These are phyloP conservation scores for Drosophila insularis DNA, from an alignment of 1,140 invertebrate species.

Conservation along the genomic window DNA sequence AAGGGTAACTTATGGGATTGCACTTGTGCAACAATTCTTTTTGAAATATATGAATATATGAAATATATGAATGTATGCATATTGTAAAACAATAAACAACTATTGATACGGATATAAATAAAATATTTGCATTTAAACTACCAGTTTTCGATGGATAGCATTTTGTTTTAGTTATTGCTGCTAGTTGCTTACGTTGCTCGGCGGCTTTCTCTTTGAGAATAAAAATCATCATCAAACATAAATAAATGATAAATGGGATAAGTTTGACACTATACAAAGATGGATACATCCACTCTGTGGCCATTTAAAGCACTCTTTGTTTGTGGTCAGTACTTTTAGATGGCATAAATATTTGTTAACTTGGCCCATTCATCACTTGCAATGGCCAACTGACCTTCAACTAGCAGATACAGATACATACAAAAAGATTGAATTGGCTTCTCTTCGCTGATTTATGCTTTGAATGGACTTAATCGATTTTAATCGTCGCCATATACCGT, in stretches of 20 bases:
- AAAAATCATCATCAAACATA: slow-evolving; percentile 24
- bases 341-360: slow-evolving; percentile 23
- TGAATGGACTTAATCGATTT: slow-evolving; percentile 74
- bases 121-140: slow-evolving; percentile 62
- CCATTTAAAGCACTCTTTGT: slow-evolving; percentile 16
- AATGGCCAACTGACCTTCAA: slow-evolving; percentile 41
- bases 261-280: slow-evolving; percentile 25
- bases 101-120: slow-evolving; percentile 58
- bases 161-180: slow-evolving; percentile 38
- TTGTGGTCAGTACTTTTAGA: slow-evolving; percentile 22
- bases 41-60: slow-evolving; percentile 16
- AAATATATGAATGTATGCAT: slow-evolving; percentile 13
- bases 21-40: slow-evolving; percentile 26
- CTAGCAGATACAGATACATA: slow-evolving; percentile 16
- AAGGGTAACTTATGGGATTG: neutral
- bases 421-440: slow-evolving; percentile 27
- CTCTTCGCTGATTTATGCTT: slow-evolving; percentile 61
- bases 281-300: slow-evolving; percentile 24
- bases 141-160: slow-evolving; percentile 16
- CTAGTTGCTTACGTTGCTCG: slow-evolving; percentile 30
- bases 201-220: slow-evolving; percentile 26
- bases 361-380: slow-evolving; percentile 32
- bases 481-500: slow-evolving; percentile 60
- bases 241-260: slow-evolving; percentile 59
- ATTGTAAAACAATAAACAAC: slow-evolving; percentile 63